A percentile compares a stretch with the other conserved stretches of the same genome.
phyloP scores from a whole-genome alignment of 2,888 invertebrate species.

The Creontiades dilutus region DNA sequence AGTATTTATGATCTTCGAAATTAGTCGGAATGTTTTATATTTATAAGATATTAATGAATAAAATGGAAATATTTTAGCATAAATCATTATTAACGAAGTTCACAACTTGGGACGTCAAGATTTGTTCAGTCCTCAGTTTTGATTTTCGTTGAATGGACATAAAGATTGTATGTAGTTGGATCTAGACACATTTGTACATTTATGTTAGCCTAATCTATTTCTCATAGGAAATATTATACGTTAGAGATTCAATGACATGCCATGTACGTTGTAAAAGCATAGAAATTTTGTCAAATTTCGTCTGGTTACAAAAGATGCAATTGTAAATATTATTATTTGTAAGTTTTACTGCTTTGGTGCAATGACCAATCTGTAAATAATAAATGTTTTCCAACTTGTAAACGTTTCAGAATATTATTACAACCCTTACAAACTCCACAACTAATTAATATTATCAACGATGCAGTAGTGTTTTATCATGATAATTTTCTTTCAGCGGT shows the following conservation, averaged over 20 bases:
- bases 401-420: too few relatives aligned
- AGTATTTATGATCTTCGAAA: constrained; percentile 49
- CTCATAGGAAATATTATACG: background rate
- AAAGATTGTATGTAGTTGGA: background rate
- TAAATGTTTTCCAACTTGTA: constrained; percentile 55
- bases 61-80: background rate
- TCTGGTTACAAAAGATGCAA: background rate
- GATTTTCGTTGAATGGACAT: background rate
- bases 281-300: constrained; percentile 2
- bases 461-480: too few relatives aligned
- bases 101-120: background rate
- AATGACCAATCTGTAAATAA: constrained; percentile 45
- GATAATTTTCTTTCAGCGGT: too few relatives aligned
- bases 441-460: too few relatives aligned
- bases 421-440: background rate
- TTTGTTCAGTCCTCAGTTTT: background rate
- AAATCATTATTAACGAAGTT: background rate
- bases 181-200: background rate
- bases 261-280: background rate
- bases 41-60: constrained; percentile 14
- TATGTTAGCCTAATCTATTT: background rate
- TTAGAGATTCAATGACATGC: background rate
- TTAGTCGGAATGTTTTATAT: constrained; percentile 18
- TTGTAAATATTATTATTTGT: constrained; percentile 34
- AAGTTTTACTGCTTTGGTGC: constrained; percentile 36